Conservation (phyloP, 2,113 vertebrate species). For the Mirza zaza region DNA sequence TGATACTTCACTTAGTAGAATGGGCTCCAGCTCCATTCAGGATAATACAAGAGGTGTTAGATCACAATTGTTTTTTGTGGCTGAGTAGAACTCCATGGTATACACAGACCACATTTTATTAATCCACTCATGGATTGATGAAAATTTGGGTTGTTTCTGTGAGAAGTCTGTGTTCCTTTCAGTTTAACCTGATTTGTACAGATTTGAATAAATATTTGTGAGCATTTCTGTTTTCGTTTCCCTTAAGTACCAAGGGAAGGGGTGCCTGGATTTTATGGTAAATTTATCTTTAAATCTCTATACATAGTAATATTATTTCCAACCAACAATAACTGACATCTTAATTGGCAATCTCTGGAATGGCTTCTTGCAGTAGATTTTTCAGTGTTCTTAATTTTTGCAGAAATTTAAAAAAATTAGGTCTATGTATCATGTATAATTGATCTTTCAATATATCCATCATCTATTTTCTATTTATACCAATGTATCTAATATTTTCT, state of each 20-base stretch:
- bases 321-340: not conserved
- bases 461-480: not conserved
- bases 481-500: not conserved
- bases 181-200: not conserved
- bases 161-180: not conserved
- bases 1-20: too few relatives aligned
- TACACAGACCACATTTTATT: too few relatives aligned
- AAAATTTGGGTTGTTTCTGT: too few relatives aligned
- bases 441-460: not conserved
- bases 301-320: not conserved
- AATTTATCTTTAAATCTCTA: not conserved
- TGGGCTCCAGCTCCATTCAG: too few relatives aligned
- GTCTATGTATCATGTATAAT: too few relatives aligned
- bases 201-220: not conserved
- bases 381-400: not conserved
- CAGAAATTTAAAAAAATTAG: not conserved
- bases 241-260: not conserved
- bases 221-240: not conserved
- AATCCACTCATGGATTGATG: too few relatives aligned
- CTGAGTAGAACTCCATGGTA: too few relatives aligned
- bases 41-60: too few relatives aligned
- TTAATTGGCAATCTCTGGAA: not conserved
- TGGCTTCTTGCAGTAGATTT: not conserved
- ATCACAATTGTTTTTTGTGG: too few relatives aligned
- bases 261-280: too few relatives aligned